A percentile compares a stretch with the other conserved stretches of the same genome.
Conservation (phyloP, 2,888 invertebrate species). For the Andrena bucephala region DNA sequence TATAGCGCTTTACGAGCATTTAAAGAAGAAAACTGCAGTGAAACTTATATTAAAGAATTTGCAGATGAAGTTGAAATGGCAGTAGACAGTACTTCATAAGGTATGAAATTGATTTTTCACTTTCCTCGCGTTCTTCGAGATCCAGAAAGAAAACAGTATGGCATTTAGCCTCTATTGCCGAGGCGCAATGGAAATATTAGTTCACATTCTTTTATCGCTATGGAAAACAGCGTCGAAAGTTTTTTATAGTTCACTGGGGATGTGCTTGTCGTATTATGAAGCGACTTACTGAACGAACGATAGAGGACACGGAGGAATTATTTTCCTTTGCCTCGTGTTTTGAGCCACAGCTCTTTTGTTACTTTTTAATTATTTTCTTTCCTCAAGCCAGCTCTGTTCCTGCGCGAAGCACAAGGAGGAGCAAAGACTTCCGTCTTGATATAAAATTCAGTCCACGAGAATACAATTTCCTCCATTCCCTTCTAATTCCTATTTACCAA, state of each 20-base stretch:
- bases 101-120: not conserved
- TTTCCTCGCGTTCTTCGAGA: not conserved
- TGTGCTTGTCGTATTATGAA: not conserved
- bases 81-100: not conserved
- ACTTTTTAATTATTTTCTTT: constrained; percentile 32
- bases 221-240: not conserved
- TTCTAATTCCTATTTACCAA: not conserved
- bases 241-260: not conserved
- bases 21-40: not conserved
- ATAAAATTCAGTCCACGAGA: constrained; percentile 17
- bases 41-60: constrained; percentile 17
- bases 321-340: not conserved
- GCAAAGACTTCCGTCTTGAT: constrained; percentile 8
- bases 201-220: not conserved
- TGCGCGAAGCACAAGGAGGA: not conserved
- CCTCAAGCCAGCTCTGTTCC: not conserved
- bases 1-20: not conserved
- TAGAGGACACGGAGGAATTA: not conserved
- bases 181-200: not conserved
- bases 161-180: too few species aligned
- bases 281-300: not conserved
- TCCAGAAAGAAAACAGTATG: not conserved
- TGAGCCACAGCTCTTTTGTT: not conserved
- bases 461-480: not conserved
- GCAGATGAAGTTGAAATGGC: not conserved